Evolutionary conservation across 2,888 invertebrate genomes (phyloP).

Genomic region (Drosophila glabriapex): DNA sequence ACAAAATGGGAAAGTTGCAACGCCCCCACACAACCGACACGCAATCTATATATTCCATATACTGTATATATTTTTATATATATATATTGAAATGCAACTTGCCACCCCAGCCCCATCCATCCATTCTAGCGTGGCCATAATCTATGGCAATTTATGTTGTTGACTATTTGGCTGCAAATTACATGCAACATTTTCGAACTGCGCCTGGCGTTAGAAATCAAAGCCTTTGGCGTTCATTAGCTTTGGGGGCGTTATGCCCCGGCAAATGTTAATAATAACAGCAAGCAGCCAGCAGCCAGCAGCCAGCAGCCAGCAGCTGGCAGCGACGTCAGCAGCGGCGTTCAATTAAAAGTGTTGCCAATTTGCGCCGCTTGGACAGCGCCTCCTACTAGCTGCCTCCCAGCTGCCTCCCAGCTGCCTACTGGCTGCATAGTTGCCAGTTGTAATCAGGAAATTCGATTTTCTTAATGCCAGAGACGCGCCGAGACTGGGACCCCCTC

Average conservation of each 20-base stretch:
- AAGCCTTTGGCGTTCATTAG: constrained; percentile 83
- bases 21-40: constrained; percentile 71
- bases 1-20: constrained; percentile 68
- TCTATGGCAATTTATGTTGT: constrained; percentile 72
- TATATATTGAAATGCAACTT: background rate
- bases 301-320: constrained; percentile 13
- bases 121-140: constrained; percentile 18
- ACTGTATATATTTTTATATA: background rate
- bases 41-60: constrained; percentile 47
- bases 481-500: constrained; percentile 3
- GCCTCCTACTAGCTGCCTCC: constrained; percentile 36
- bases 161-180: constrained; percentile 77
- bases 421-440: constrained; percentile 4
- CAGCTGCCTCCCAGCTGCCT: background rate
- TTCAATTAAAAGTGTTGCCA: constrained; percentile 80
- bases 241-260: constrained; percentile 80
- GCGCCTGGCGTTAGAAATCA: constrained; percentile 75
- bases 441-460: constrained; percentile 84
- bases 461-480: constrained; percentile 77
- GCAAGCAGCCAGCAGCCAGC: constrained; percentile 24
- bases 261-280: constrained; percentile 70
- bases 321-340: constrained; percentile 40
- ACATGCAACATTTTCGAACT: constrained; percentile 71
- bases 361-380: constrained; percentile 68
- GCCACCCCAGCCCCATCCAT: background rate